A percentile compares a stretch with the other conserved stretches of the same genome.
Evolutionary conservation across 1,140 invertebrate genomes (phyloP).

Genomic region (Drusus annulatus): DNA sequence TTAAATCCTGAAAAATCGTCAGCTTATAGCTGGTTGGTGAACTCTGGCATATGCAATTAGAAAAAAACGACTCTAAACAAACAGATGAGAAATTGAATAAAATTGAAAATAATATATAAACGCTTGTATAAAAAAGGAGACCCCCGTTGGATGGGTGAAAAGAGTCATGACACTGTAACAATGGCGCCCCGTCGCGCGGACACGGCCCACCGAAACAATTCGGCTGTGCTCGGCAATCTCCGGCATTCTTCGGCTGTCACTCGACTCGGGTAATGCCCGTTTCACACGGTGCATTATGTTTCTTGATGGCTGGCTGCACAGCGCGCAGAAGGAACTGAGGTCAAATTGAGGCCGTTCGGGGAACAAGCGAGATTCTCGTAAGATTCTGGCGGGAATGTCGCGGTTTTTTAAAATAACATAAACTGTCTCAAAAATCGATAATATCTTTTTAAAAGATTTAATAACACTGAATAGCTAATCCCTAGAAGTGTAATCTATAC

Average conservation of each 20-base stretch:
- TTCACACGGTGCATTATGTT: constrained; percentile 17
- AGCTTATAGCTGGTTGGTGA: background rate
- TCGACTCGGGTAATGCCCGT: constrained; percentile 29
- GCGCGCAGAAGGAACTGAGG: no score
- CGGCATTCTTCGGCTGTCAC: constrained; percentile 52
- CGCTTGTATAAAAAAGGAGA: constrained; percentile 48
- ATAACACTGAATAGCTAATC: no score
- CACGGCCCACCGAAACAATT: constrained; percentile 55
- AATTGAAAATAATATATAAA: constrained; percentile 47
- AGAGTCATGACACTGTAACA: constrained; percentile 59
- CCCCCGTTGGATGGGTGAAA: constrained; percentile 52
- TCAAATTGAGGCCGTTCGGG: no score
- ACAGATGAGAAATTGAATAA: constrained; percentile 27
- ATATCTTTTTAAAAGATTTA: no score
- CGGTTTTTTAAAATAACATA: no score
- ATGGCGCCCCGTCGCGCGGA: constrained; percentile 54
- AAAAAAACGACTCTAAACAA: constrained; percentile 32
- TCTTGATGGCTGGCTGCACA: no score
- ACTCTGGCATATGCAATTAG: background rate
- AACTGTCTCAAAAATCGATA: no score
- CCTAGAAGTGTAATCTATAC: no score
- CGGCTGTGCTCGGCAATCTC: constrained; percentile 44
- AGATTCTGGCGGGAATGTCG: no score
- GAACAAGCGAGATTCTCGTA: no score
- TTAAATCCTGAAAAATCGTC: no score